Percentiles rank a stretch among this genome's conserved stretches.
phyloP scores from a whole-genome alignment of 2,797 vertebrate species.

The Sardinella longiceps region DNA sequence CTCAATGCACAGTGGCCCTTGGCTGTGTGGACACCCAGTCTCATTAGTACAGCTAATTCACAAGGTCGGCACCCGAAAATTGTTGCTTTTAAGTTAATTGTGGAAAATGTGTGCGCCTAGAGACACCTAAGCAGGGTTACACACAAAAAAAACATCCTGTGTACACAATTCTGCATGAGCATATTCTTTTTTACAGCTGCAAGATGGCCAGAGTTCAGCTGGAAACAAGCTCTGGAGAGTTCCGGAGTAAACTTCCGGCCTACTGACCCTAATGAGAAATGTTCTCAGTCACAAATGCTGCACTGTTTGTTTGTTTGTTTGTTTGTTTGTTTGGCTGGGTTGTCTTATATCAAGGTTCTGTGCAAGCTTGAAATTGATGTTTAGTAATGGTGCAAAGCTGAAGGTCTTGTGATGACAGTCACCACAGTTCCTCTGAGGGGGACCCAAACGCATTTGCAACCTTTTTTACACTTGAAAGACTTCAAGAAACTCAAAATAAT shows the following conservation, averaged over 20 bases:
- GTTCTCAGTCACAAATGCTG: neutral
- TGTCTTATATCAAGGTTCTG: neutral
- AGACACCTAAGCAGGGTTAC: neutral
- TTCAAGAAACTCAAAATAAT: slow-evolving; percentile 2
- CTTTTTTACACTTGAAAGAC: neutral
- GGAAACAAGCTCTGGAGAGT: neutral
- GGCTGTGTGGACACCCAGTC: neutral
- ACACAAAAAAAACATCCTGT: neutral
- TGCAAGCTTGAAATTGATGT: slow-evolving; percentile 18
- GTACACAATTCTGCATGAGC: neutral
- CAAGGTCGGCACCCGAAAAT: neutral
- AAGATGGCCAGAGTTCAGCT: neutral
- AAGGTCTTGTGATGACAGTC: neutral
- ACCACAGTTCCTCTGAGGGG: neutral
- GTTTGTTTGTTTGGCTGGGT: neutral
- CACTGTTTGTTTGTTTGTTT: neutral
- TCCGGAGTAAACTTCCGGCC: neutral
- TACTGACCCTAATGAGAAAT: neutral
- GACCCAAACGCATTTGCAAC: neutral
- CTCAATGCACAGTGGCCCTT: neutral
- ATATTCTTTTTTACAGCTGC: neutral
- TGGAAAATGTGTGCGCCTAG: neutral
- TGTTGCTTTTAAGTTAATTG: neutral
- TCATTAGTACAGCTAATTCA: neutral
- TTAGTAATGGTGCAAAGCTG: neutral